Conservation (phyloP, 2,113 vertebrate genomes). For the Leuciscus idus region DNA sequence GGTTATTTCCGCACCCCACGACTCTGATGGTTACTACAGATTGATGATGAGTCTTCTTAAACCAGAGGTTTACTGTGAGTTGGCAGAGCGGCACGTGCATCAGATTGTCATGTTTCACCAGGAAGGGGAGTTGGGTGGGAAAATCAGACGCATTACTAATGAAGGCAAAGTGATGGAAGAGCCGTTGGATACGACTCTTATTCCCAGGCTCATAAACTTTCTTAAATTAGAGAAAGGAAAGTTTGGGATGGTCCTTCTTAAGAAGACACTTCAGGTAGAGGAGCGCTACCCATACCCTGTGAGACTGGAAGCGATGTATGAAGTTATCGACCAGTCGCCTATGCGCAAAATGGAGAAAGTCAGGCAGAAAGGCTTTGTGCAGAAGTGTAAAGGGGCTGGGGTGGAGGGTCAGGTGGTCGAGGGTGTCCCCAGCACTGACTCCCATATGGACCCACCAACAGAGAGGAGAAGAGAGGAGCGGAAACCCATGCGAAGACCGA, state of each 20-base stretch:
- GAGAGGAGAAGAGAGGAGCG: slow-evolving; percentile 75
- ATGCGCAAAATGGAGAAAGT: slow-evolving; percentile 91
- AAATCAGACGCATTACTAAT: slow-evolving; percentile 86
- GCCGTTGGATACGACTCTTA: slow-evolving; percentile 83
- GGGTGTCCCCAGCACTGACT: slow-evolving; percentile 55
- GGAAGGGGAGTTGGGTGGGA: slow-evolving; percentile 88
- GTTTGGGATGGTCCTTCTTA: slow-evolving; percentile 95
- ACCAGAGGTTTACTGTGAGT: slow-evolving; percentile 92
- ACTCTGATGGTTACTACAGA: slow-evolving; percentile 94
- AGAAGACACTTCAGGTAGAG: slow-evolving; percentile 94
- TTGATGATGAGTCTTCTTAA: slow-evolving; percentile 97
- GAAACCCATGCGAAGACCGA: slow-evolving; percentile 63
- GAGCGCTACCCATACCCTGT: slow-evolving; percentile 97
- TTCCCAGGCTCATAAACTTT: slow-evolving; percentile 92
- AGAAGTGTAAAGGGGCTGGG: slow-evolving; percentile 90
- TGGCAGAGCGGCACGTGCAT: slow-evolving; percentile 92
- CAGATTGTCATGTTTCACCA: slow-evolving; percentile 96
- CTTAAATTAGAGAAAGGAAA: slow-evolving; percentile 96
- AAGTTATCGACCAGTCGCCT: slow-evolving; percentile 92
- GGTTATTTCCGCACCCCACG: slow-evolving; percentile 92
- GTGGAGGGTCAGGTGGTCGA: slow-evolving; percentile 90
- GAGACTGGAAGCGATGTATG: slow-evolving; percentile 94
- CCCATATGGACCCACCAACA: slow-evolving; percentile 57
- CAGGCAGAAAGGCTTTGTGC: slow-evolving; percentile 94
- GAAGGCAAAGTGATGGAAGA: slow-evolving; percentile 93